Evolutionary conservation across 2,797 vertebrate species (phyloP), one percentile per base, ranked within the genome.

Genomic region (Manis pentadactyla): DNA sequence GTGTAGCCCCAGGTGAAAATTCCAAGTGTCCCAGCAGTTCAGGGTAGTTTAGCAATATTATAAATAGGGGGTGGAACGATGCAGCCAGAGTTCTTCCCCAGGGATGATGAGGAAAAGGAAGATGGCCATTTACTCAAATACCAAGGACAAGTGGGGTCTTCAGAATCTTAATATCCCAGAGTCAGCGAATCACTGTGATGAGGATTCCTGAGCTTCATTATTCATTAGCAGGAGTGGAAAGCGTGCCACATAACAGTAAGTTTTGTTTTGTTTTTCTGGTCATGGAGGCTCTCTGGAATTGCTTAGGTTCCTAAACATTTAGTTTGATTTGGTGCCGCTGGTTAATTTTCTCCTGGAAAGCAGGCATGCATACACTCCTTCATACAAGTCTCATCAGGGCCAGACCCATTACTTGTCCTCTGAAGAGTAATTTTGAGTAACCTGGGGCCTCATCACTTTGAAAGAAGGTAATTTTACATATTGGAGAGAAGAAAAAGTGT

Each of bases 381-480:
- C 42, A 23, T 37, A 49, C 61, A 53, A 2, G 55, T 71, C 34
- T 92, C 74, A 85, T 74, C n/a, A 85, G 37, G 49, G 71, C 90
- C 71, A 83, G 82, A 88, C 27, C 42, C 23, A 31, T 90, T 57
- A 68, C 25, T 94, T 14, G 31, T 31, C 55, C 57, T 90, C 46
- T 53, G n/a, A 95, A 95, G 81, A 78, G 75, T 85, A 46, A 73
- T 87, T 96, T 87, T 92, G 63, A 92, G 55, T 92, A 87, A 57
- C 31, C 49, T 53, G n/a, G 42, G 57, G 55, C 64, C 51, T 31
- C 29, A 46, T 93, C n/a, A 15, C 34, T 87, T 92, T 88, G 69
- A 78, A 59, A 87, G 69, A 94, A 92, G 83, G 71, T 87, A 37
- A 68, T 79, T 90, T 81, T 75, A 79, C 13, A 53, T 42, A 27